Percentiles rank a stretch among this genome's conserved stretches.
Evolutionary conservation across 2,113 vertebrate genomes (phyloP).

Genomic region (Azemiops feae): DNA sequence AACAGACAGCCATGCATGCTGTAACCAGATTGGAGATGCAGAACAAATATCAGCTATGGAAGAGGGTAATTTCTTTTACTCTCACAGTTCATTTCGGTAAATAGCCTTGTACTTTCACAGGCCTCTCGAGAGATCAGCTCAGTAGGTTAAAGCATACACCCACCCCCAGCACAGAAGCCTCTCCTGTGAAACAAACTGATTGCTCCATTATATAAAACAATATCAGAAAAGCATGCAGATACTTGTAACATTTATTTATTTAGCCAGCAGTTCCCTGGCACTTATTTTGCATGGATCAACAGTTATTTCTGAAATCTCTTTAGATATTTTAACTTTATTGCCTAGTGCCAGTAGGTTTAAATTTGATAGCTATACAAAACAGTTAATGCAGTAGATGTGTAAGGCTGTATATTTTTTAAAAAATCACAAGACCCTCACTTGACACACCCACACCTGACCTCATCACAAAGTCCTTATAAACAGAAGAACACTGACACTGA

Average conservation of each 20-base stretch:
- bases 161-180: constrained; percentile 22
- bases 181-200: not conserved
- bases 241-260: not conserved
- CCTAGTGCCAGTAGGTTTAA: not conserved
- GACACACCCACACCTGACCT: too few relatives aligned
- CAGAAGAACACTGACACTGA: too few relatives aligned
- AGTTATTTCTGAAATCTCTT: not conserved
- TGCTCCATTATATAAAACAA: constrained; percentile 7
- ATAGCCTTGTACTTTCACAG: not conserved
- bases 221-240: not conserved
- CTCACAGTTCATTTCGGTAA: not conserved
- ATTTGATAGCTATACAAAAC: not conserved
- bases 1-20: constrained; percentile 14
- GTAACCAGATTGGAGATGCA: constrained; percentile 22
- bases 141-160: not conserved
- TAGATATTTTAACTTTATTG: not conserved
- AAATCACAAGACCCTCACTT: not conserved
- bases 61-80: not conserved
- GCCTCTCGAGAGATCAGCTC: constrained; percentile 1
- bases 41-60: constrained; percentile 19
- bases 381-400: not conserved
- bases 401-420: not conserved
- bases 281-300: not conserved
- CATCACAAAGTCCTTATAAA: too few relatives aligned
- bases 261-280: not conserved